These are phyloP conservation scores for Drosophila ironensis DNA, from an alignment of 1,140 invertebrate genomes.

Conservation along the genomic window DNA sequence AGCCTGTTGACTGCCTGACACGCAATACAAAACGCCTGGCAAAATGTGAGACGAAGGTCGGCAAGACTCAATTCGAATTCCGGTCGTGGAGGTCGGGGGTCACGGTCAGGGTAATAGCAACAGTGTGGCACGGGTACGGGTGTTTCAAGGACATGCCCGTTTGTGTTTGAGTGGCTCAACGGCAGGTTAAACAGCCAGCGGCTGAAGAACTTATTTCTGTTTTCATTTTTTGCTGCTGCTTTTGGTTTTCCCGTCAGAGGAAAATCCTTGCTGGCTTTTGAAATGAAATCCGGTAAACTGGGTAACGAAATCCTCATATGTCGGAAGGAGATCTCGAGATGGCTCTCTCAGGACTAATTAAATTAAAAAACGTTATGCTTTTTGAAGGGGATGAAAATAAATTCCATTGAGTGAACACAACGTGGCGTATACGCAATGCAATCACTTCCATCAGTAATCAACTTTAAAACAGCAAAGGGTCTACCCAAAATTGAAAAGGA, in stretches of 20 bases:
- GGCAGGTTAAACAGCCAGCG: slow-evolving; percentile 47
- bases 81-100: slow-evolving; percentile 22
- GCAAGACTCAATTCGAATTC: not conserved
- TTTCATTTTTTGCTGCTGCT: not conserved
- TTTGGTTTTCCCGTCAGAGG: slow-evolving; percentile 8
- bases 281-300: slow-evolving; percentile 11
- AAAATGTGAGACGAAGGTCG: slow-evolving; percentile 22
- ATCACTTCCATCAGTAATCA: slow-evolving; percentile 51
- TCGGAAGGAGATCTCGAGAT: not conserved
- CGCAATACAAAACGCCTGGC: slow-evolving; percentile 37
- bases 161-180: slow-evolving; percentile 62
- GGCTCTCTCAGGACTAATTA: slow-evolving; percentile 38
- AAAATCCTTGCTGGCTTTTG: slow-evolving; percentile 28
- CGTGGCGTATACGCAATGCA: slow-evolving; percentile 45
- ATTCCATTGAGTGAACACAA: slow-evolving; percentile 27
- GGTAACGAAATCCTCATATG: slow-evolving; percentile 11
- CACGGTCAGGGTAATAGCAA: slow-evolving; percentile 33
- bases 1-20: slow-evolving; percentile 42
- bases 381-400: slow-evolving; percentile 10
- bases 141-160: slow-evolving; percentile 58
- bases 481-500: slow-evolving; percentile 1
- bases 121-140: not conserved
- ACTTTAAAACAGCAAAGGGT: slow-evolving; percentile 31
- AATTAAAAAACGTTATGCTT: slow-evolving; percentile 23
- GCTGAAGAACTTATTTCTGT: slow-evolving; percentile 14